phyloP scores from a whole-genome alignment of 2,888 invertebrate genomes.

The Mesodorylaimus sp. region DNA sequence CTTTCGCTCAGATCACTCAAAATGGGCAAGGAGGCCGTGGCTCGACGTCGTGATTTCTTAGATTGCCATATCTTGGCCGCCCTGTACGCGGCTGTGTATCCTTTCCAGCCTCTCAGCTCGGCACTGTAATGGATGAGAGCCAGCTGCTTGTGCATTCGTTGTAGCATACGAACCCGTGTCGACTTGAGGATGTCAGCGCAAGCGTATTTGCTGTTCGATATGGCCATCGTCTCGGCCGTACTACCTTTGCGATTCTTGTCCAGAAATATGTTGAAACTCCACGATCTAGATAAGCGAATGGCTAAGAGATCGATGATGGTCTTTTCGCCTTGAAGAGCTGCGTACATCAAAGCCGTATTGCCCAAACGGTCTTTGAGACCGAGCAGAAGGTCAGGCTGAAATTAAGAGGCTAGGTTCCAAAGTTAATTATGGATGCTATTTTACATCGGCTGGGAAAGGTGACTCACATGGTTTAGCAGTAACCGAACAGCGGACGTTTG shows the following conservation, averaged over 20 bases:
- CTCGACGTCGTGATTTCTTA: too few species aligned
- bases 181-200: slow-evolving; percentile 5
- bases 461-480: slow-evolving; percentile 2
- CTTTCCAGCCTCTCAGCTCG: slow-evolving; percentile 9
- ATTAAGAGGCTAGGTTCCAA: too few species aligned
- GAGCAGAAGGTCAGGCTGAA: too few species aligned
- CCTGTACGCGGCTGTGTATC: neutral
- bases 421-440: too few species aligned
- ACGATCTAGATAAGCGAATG: slow-evolving; percentile 3
- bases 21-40: too few species aligned
- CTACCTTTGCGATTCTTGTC: slow-evolving; percentile 9
- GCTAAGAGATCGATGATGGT: slow-evolving; percentile 4
- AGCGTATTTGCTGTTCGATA: neutral
- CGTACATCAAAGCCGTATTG: slow-evolving; percentile 12
- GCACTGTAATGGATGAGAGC: slow-evolving; percentile 10
- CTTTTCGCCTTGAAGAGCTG: slow-evolving; percentile 7
- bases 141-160: slow-evolving; percentile 12
- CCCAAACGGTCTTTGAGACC: too few species aligned
- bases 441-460: too few species aligned
- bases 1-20: too few species aligned
- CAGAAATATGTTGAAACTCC: slow-evolving; percentile 10
- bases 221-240: slow-evolving; percentile 10
- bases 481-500: slow-evolving; percentile 4
- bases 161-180: slow-evolving; percentile 9
- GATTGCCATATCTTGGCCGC: neutral